Conservation (phyloP, 1,140 invertebrate genomes). For the Agraylea sexmaculata region DNA sequence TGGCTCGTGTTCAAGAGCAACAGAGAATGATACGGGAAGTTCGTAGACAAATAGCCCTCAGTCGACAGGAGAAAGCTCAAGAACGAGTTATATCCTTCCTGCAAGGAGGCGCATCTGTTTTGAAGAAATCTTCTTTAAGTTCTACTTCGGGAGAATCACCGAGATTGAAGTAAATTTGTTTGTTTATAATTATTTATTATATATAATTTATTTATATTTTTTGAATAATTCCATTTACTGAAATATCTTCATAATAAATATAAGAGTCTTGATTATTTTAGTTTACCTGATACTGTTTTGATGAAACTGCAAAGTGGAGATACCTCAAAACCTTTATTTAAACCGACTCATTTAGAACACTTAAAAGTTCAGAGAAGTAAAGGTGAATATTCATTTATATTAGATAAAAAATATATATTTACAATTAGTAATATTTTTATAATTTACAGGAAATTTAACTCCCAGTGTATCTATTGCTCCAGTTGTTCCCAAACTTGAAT, state of each 20-base stretch:
- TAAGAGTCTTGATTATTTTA: constrained; percentile 19
- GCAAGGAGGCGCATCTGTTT: constrained; percentile 48
- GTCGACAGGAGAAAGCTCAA: constrained; percentile 54
- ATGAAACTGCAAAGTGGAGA: constrained; percentile 51
- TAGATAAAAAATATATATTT: constrained; percentile 2
- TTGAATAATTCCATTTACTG: too few relatives aligned
- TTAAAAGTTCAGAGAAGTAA: constrained; percentile 26
- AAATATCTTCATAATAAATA: background rate
- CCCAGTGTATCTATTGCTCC: constrained; percentile 43
- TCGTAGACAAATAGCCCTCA: constrained; percentile 57
- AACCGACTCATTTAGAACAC: constrained; percentile 32
- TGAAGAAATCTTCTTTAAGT: constrained; percentile 32
- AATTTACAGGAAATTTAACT: constrained; percentile 28
- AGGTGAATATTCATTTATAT: constrained; percentile 7
- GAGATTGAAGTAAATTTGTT: too few relatives aligned
- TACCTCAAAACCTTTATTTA: constrained; percentile 35
- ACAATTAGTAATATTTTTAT: background rate
- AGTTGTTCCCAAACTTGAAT: constrained; percentile 28
- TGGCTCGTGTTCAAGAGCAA: constrained; percentile 71
- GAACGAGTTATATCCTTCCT: constrained; percentile 54
- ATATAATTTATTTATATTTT: too few relatives aligned
- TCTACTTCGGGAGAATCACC: too few relatives aligned
- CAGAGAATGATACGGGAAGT: constrained; percentile 68
- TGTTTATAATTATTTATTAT: too few relatives aligned
- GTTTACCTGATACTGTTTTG: constrained; percentile 45